phyloP scores from a whole-genome alignment of 2,113 vertebrate genomes.

The Corydoras maculifer region DNA sequence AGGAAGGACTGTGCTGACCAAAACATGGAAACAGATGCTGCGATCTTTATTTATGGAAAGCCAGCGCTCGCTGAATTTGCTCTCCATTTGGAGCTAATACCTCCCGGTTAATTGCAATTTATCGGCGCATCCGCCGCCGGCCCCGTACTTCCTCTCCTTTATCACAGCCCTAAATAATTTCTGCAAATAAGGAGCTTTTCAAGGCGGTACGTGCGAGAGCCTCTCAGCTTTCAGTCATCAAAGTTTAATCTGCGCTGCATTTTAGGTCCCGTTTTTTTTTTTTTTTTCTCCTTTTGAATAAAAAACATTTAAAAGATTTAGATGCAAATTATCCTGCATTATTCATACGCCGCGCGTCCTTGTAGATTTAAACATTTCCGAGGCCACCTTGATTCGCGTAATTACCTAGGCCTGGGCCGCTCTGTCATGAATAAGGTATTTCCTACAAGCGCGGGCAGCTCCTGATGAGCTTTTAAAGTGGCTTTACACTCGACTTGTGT shows the following conservation, averaged over 20 bases:
- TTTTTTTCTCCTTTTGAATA: slow-evolving; percentile 71
- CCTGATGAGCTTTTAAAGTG: slow-evolving; percentile 99
- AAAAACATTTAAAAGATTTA: slow-evolving; percentile 99
- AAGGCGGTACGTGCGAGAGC: slow-evolving; percentile 64
- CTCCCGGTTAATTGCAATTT: slow-evolving; percentile 61
- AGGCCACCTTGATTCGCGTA: slow-evolving; percentile 99
- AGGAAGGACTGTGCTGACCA: background rate
- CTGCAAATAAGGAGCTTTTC: slow-evolving; percentile 79
- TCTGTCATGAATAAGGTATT: slow-evolving; percentile 99
- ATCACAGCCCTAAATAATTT: slow-evolving; percentile 91
- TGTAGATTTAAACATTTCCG: slow-evolving; percentile 99
- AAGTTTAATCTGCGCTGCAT: slow-evolving; percentile 87
- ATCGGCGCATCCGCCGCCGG: slow-evolving; percentile 52
- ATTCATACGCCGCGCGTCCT: slow-evolving; percentile 96
- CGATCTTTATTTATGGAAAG: background rate
- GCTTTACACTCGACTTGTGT: slow-evolving; percentile 92
- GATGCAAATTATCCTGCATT: slow-evolving; percentile 99
- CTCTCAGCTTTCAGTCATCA: slow-evolving; percentile 96
- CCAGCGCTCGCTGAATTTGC: background rate
- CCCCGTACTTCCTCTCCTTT: slow-evolving; percentile 58
- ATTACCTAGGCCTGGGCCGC: slow-evolving; percentile 93
- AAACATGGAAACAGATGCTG: background rate
- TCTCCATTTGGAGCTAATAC: slow-evolving; percentile 19
- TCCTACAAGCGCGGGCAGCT: slow-evolving; percentile 90
- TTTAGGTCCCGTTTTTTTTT: slow-evolving; percentile 75